Base-by-base conservation (phyloP, 2,888 invertebrate species). In the Amaurobius ferox region DNA sequence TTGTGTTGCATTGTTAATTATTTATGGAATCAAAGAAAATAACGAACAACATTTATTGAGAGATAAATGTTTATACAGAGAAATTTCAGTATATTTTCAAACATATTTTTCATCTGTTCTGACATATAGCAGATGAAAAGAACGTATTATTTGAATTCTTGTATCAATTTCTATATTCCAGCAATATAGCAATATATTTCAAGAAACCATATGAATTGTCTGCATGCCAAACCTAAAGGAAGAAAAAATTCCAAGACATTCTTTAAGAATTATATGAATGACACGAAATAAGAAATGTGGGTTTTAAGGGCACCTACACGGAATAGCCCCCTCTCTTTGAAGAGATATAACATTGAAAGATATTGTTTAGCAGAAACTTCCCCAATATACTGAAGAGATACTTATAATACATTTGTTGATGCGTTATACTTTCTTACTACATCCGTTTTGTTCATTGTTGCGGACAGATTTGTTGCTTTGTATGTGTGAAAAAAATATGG, bases 351-450 rank as follows among this genome's bases (percentile, higher is more conserved):
- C 62, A 70, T 62, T 30, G 35, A 28, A 29, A 68, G 55, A 44
- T 77, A 77, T 77, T 35, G 77, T 35, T 68, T 28, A 39, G 74
- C 62, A 62, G 39, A 29, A 40, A 5, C 76, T 35, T 44, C 39
- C 40, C n/a, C 32, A 32, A 72, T 79, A 66, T 72, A 71, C 72
- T 79, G 44, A 55, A 70, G 70, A 78, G 78, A 78, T 78, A 78
- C 78, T 79, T 79, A 78, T 32, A 55, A 35, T 32, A 32, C 28
- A 19, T 19, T 44, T 67, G 28, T 7, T 16, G 76, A 76, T 44
- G 71, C 71, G 62, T 62, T 64, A 32, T 48, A 64, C 66, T 79
- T 48, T 48, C 55, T 48, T 23, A 29, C 11, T 64, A 30, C 64
- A 74, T 74, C 78, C 71, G 79, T 23, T 64, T 23, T 1, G 28